phyloP scores from a whole-genome alignment of 2,113 vertebrate genomes.

The Smithornis capensis region DNA sequence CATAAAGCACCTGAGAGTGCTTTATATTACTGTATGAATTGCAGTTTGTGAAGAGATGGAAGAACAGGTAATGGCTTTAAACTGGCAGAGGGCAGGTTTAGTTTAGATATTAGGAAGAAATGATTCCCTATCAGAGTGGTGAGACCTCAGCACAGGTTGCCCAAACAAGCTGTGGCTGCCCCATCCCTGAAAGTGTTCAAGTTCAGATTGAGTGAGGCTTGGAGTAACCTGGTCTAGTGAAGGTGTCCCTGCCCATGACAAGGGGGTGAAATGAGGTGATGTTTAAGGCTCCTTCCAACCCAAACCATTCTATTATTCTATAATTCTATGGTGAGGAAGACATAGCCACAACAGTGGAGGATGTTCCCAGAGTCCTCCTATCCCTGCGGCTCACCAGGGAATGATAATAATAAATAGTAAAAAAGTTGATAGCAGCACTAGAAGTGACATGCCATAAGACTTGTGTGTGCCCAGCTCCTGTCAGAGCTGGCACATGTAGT shows the following conservation, averaged over 20 bases:
- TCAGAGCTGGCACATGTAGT: background rate
- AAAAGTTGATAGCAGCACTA: background rate
- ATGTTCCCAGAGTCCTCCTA: background rate
- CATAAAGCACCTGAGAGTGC: background rate
- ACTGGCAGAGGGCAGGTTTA: background rate
- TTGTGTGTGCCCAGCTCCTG: background rate
- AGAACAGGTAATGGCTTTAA: background rate
- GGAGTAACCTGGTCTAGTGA: background rate
- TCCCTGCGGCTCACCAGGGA: background rate
- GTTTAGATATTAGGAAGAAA: background rate
- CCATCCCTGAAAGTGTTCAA: background rate
- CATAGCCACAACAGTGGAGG: background rate
- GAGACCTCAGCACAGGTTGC: background rate
- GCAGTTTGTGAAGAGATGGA: background rate
- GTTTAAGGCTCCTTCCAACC: background rate
- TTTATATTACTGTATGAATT: background rate
- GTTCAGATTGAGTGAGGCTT: background rate
- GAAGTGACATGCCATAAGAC: background rate
- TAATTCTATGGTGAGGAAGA: background rate
- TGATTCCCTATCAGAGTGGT: background rate
- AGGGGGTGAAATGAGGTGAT: background rate
- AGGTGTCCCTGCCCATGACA: background rate
- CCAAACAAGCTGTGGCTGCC: background rate
- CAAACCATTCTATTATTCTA: background rate
- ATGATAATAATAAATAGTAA: too few relatives aligned